Evolutionary conservation across 2,888 invertebrate species (phyloP), one percentile per base, ranked within the genome.

Genomic region (Catocala fraxini): DNA sequence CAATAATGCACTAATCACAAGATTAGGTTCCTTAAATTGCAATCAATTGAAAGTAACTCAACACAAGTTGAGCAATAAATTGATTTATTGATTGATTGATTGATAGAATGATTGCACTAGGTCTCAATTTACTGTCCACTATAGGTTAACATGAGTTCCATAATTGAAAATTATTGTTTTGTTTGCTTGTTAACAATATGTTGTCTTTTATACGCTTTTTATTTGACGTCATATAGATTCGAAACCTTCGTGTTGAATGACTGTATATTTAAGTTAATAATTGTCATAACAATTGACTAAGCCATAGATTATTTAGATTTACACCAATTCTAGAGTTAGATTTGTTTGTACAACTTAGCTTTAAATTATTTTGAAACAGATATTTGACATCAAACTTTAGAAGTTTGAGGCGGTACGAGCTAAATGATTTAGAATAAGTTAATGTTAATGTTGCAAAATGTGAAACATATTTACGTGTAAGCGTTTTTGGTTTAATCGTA

Each of bases 81-180:
- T 69, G 61, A 77, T 72, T 72, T 63, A 76, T 65, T 70, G 68
- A 73, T 73, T 77, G 68, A 73, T 73, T 77, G 70, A 73, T 73
- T 69, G 71, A 66, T 72, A 59, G 53, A 51, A 56, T 59, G 54
- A 67, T 64, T 63, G 71, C 39, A 15, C 55, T 42, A 53, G 54
- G 63, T 64, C 48, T 68, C 68, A 67, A 39, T 47, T 35, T 53
- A 33, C 11, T 48, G 12, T 13, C 25, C 33, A 48, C 12, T 48
- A 42, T 12, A 49, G 49, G 15, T 41, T 47, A 49, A 56, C 55
- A 35, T 33, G 35, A n/a, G 43, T 33, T 15, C 34, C 15, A 34
- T 45, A 45, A 52, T 15, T 39, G 33, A 46, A 42, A 46, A 25
- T 47, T 47, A 52, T 52, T 59, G 48, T 39, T 46, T 59, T 45